Evolutionary conservation across 2,888 invertebrate genomes (phyloP).

Genomic region (Eupithecia vulgata): DNA sequence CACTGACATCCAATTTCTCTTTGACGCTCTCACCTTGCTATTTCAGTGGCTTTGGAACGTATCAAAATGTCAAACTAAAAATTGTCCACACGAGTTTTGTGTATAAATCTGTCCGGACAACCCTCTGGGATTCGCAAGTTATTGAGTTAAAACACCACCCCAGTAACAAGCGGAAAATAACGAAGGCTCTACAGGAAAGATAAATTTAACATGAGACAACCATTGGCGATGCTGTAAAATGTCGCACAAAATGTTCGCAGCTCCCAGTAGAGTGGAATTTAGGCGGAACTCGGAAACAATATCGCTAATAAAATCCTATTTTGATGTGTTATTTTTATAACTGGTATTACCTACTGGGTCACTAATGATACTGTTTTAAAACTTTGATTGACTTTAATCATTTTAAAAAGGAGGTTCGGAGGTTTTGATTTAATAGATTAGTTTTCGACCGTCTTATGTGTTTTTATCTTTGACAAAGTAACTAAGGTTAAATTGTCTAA

Average conservation of each 20-base stretch:
- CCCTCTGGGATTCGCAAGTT: constrained; percentile 32
- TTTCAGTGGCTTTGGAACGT: not conserved
- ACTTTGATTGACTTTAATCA: too few species aligned
- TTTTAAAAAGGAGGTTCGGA: too few species aligned
- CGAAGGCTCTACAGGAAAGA: constrained; percentile 26
- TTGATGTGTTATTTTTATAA: not conserved
- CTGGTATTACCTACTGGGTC: not conserved
- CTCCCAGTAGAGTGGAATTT: not conserved
- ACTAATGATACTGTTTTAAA: not conserved
- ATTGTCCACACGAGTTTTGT: constrained; percentile 21
- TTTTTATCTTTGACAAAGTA: too few species aligned
- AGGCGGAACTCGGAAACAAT: not conserved
- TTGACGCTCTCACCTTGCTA: not conserved
- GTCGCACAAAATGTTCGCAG: constrained; percentile 6
- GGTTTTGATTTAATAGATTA: too few species aligned
- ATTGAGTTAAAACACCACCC: constrained; percentile 33
- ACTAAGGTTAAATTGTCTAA: too few species aligned
- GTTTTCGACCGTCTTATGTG: too few species aligned
- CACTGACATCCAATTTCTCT: not conserved
- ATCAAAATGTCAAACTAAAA: constrained; percentile 17
- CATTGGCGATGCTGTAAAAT: constrained; percentile 16
- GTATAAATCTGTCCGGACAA: constrained; percentile 37
- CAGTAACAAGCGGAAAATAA: constrained; percentile 36
- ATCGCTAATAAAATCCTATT: not conserved
- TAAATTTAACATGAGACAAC: constrained; percentile 28